A percentile compares a stretch with the other conserved stretches of the same genome.
phyloP scores from a whole-genome alignment of 2,888 invertebrate species.

The Dasysyrphus albostriatus region DNA sequence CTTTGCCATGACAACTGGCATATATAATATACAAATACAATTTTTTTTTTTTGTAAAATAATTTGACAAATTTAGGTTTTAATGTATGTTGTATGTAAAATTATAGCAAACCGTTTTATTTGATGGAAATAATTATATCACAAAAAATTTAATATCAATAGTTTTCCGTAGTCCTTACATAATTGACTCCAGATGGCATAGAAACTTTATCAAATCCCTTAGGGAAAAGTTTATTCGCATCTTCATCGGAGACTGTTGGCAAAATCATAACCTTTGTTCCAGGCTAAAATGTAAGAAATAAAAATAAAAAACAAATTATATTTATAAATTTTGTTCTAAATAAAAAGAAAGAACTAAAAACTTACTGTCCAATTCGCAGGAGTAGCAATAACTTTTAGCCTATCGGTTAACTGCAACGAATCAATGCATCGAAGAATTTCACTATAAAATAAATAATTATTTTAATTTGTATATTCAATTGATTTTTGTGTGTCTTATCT shows the following conservation, averaged over 20 bases:
- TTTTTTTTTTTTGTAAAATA: no score
- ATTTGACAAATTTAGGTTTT: no score
- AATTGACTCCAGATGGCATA: slow-evolving; percentile 91
- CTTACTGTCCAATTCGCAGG: slow-evolving; percentile 94
- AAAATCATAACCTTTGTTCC: slow-evolving; percentile 93
- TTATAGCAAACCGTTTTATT: background rate
- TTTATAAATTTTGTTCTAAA: background rate
- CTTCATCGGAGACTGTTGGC: slow-evolving; percentile 88
- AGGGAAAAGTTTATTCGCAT: slow-evolving; percentile 88
- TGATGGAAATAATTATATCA: background rate
- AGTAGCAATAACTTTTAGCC: slow-evolving; percentile 90
- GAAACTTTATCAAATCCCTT: slow-evolving; percentile 87
- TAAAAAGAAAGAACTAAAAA: slow-evolving; percentile 45
- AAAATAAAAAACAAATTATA: no score
- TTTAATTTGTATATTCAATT: background rate
- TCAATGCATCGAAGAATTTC: slow-evolving; percentile 93
- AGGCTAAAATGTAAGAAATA: slow-evolving; percentile 82
- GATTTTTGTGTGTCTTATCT: slow-evolving; percentile 81
- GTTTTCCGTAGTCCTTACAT: slow-evolving; percentile 89
- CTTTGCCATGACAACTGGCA: no score
- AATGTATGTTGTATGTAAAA: background rate
- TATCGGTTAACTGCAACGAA: slow-evolving; percentile 91
- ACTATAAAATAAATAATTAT: slow-evolving; percentile 83
- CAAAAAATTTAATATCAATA: slow-evolving; percentile 82
- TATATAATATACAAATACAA: no score